Base-by-base conservation (phyloP, 2,888 invertebrate genomes). In the Hanleya hanleyi region DNA sequence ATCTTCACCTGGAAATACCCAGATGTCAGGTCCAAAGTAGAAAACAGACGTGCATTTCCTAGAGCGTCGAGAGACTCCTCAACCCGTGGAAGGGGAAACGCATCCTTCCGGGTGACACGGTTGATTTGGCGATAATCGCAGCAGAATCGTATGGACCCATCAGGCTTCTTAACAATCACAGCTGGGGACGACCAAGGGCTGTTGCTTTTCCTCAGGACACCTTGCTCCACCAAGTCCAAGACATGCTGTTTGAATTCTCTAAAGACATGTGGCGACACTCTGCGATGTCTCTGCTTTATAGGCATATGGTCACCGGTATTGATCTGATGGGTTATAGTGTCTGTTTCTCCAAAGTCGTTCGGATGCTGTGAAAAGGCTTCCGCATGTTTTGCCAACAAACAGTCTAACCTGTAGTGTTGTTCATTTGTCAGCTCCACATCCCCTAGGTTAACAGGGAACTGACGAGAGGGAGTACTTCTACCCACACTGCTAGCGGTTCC, bases 1-100 rank as follows among this genome's bases (percentile, higher is more conserved):
- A 80, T 57, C 7, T 69, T 76, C 1, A 83, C 75, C 57, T 84
- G 83, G 78, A 77, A 81, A 66, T 84, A 83, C 5, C 82, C 82
- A 26, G 66, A 50, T 9, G 47, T 69, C 18, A 81, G 49, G 65
- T 84, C 83, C 9, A 83, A 65, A 2, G 69, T 69, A 26, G 68
- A 71, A 61, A 82, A 83, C 70, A 67, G 78, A 15, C 65, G n/a
- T 2, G 75, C 68, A 0, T 81, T 82, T 5, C 74, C 22, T 22
- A 83, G 51, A 12, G 71, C 57, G 49, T 77, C 80, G 1, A 83
- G 57, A 22, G 69, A 65, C 9, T 75, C 73, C 36, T 79, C 77
- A n/a, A 80, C 69, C 32, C 78, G 47, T 5, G 71, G 70, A 5
- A 78, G 41, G 0, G 68, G 72, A 67, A 69, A 70, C 15, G 71